phyloP scores from a whole-genome alignment of 2,888 invertebrate species.

The Parnassius glacialis region DNA sequence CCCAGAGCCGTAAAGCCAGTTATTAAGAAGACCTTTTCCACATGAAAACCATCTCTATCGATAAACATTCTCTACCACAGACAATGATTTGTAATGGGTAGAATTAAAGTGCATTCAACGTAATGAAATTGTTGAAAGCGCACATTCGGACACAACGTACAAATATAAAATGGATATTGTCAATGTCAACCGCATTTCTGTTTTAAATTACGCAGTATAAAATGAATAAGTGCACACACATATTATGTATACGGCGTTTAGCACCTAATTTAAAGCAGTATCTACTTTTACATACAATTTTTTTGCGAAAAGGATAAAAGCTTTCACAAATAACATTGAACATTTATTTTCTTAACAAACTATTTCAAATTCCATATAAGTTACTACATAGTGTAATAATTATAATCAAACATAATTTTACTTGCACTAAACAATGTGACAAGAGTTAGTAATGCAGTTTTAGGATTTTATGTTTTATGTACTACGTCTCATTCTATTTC shows the following conservation, averaged over 20 bases:
- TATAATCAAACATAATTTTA: no score
- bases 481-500: no score
- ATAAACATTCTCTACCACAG: background rate
- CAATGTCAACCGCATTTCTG: conserved; percentile 70
- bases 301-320: conserved; percentile 55
- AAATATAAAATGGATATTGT: conserved; percentile 69
- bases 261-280: conserved; percentile 77
- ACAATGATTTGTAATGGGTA: background rate
- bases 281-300: conserved; percentile 43
- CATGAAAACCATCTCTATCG: background rate
- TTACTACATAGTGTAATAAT: no score
- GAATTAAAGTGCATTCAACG: conserved; percentile 20
- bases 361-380: conserved; percentile 15
- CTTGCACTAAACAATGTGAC: no score
- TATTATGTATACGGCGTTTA: conserved; percentile 67
- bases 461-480: no score
- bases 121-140: conserved; percentile 19
- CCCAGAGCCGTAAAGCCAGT: no score
- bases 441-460: no score
- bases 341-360: conserved; percentile 56
- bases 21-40: background rate
- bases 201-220: conserved; percentile 50
- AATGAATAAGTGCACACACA: conserved; percentile 64
- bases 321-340: conserved; percentile 61
- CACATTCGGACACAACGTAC: conserved; percentile 29